A percentile compares a stretch with the other conserved stretches of the same genome.
phyloP scores from a whole-genome alignment of 2,113 vertebrate species.

The Vanacampus margaritifer region DNA sequence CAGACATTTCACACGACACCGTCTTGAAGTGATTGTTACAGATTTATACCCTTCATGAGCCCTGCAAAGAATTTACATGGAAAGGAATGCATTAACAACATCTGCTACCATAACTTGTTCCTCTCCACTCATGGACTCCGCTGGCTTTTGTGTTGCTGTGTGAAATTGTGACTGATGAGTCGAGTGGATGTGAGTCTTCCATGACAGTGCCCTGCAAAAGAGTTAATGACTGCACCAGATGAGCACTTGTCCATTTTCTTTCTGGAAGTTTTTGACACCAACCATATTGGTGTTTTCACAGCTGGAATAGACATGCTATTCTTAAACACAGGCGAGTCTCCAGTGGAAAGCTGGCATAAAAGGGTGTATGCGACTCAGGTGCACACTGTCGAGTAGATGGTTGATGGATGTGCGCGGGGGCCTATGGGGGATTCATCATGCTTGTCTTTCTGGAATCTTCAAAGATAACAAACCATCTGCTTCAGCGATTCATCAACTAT shows the following conservation, averaged over 20 bases:
- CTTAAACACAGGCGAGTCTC: background rate
- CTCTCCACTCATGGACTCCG: slow-evolving; percentile 4
- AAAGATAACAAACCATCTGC: slow-evolving; percentile 92
- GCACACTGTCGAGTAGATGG: slow-evolving; percentile 21
- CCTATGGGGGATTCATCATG: slow-evolving; percentile 84
- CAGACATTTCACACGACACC: slow-evolving; percentile 21
- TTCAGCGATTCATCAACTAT: slow-evolving; percentile 87
- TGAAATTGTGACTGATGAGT: slow-evolving; percentile 54
- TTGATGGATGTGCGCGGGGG: slow-evolving; percentile 56
- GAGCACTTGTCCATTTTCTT: slow-evolving; percentile 32
- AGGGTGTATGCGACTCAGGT: slow-evolving; percentile 7
- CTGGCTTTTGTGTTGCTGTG: slow-evolving; percentile 31
- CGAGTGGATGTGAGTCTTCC: slow-evolving; percentile 46
- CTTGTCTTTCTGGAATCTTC: slow-evolving; percentile 84
- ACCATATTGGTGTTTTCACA: slow-evolving; percentile 44
- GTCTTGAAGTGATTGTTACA: slow-evolving; percentile 16
- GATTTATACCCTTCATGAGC: slow-evolving; percentile 36
- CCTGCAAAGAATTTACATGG: slow-evolving; percentile 26
- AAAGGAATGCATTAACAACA: slow-evolving; percentile 44
- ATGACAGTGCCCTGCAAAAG: slow-evolving; percentile 51
- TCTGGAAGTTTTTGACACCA: slow-evolving; percentile 41
- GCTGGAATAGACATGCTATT: slow-evolving; percentile 38
- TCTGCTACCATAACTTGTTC: slow-evolving; percentile 22
- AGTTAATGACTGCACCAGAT: slow-evolving; percentile 66
- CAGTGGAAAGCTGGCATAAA: background rate